Evolutionary conservation across 2,888 invertebrate genomes (phyloP), one percentile per base, ranked within the genome.

Genomic region (Cecidostiba fungosa): DNA sequence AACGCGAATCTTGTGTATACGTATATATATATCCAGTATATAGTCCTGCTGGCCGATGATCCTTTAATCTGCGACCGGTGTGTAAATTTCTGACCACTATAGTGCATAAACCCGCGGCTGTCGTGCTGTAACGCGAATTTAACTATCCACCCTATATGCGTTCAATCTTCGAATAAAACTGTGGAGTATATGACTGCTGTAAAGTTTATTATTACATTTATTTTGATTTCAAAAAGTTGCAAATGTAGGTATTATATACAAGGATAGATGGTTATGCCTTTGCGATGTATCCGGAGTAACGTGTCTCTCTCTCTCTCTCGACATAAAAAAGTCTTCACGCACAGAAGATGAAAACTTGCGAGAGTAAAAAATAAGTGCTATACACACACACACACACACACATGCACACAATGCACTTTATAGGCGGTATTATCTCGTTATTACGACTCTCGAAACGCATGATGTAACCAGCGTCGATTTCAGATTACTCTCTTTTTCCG

Each of bases 41-140:
- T n/a, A n/a, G 32, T 8, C 16, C 4, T 19, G 8, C 3, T 39
- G n/a, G 72, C n/a, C 19, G 39, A 39, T 39, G 72, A 72, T 72
- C 72, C 72, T 72, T 72, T 72, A 43, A 72, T 72, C 72, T 39
- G 5, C 39, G 23, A 72, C n/a, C 72, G 10, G n/a, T 39, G 36
- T 72, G 72, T 39, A 39, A 72, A 72, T 39, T 23, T 72, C 39
- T 72, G 72, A 36, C 70, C 70, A 32, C 70, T 16, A 32, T 32
- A n/a, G 23, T 29, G 62, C 72, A 23, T 43, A 72, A 23, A 72
- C 43, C 39, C 12, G 19, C 32, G 32, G n/a, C 23, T 14, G 14
- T 14, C 62, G 26, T 39, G 36, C 36, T n/a, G 29, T 39, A 72
- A 72, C 39, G 23, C 1, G 39, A 72, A n/a, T 36, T 72, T 72